phyloP scores from a whole-genome alignment of 2,888 invertebrate genomes.

The Brenthis hecate region DNA sequence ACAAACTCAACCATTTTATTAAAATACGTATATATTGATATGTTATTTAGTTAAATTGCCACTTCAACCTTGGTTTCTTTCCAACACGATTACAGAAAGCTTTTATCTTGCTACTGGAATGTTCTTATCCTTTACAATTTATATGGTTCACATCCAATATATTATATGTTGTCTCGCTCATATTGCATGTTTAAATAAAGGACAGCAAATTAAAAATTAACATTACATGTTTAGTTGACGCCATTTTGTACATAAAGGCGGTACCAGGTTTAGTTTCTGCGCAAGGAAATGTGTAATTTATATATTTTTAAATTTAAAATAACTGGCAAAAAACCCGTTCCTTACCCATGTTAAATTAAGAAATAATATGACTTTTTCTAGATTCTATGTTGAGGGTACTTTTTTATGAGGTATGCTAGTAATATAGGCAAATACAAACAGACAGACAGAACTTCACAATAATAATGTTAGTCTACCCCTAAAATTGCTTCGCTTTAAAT shows the following conservation, averaged over 20 bases:
- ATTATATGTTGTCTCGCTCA: conserved; percentile 2
- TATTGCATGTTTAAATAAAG: background rate
- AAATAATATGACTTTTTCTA: no score
- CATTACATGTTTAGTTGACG: no score
- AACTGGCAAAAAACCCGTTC: no score
- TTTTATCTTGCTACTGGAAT: conserved; percentile 22
- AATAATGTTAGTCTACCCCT: background rate
- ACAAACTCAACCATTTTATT: background rate
- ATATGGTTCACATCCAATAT: conserved; percentile 5
- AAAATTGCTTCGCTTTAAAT: background rate
- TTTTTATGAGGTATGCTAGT: no score
- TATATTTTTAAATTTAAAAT: no score
- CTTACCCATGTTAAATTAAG: no score
- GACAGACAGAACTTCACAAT: background rate
- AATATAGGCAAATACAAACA: no score
- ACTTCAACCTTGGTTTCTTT: conserved; percentile 29
- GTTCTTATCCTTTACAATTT: conserved; percentile 24
- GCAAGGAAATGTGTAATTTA: no score
- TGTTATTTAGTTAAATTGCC: conserved; percentile 17
- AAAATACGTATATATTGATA: background rate
- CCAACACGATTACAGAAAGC: conserved; percentile 12
- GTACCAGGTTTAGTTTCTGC: no score
- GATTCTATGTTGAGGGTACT: no score
- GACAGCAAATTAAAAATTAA: no score
- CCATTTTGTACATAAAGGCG: no score